A percentile compares a stretch with the other conserved stretches of the same genome.
These are phyloP conservation scores for Oxyura jamaicensis DNA, from an alignment of 2,113 vertebrate genomes.

Conservation along the genomic window DNA sequence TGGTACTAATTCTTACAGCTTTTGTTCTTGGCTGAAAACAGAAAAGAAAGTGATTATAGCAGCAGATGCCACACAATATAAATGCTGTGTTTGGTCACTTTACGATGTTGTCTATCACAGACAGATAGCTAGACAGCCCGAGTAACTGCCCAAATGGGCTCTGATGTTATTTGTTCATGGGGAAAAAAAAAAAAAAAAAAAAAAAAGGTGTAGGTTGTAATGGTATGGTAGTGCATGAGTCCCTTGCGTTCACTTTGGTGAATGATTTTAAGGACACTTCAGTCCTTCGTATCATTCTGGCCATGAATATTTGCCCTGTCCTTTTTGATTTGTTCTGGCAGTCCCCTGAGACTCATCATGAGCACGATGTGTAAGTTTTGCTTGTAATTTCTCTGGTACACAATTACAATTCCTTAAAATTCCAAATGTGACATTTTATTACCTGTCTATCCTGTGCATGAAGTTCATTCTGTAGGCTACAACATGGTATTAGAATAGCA, in stretches of 20 bases:
- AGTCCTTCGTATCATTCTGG: not conserved
- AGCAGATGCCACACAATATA: not conserved
- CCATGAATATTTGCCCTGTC: not conserved
- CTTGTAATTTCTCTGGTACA: not conserved
- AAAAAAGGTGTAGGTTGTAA: not conserved
- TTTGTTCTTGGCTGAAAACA: not conserved
- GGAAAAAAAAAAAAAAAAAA: not conserved
- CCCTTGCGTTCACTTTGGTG: not conserved
- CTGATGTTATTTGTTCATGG: not conserved
- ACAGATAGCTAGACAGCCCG: not conserved
- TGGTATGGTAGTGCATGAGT: not conserved
- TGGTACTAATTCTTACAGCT: not conserved
- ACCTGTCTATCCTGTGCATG: rapidly evolving
- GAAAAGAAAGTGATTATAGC: not conserved
- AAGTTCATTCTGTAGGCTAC: not conserved
- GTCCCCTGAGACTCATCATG: not conserved
- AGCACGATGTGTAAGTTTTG: not conserved
- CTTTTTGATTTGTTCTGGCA: not conserved
- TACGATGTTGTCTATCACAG: not conserved
- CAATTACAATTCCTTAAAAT: not conserved
- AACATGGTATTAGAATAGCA: not conserved
- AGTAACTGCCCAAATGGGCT: not conserved
- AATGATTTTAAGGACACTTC: not conserved
- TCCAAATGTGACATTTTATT: not conserved
- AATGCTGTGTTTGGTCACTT: not conserved